Base-by-base conservation (phyloP, 2,113 vertebrate species). In the Strix aluco region DNA sequence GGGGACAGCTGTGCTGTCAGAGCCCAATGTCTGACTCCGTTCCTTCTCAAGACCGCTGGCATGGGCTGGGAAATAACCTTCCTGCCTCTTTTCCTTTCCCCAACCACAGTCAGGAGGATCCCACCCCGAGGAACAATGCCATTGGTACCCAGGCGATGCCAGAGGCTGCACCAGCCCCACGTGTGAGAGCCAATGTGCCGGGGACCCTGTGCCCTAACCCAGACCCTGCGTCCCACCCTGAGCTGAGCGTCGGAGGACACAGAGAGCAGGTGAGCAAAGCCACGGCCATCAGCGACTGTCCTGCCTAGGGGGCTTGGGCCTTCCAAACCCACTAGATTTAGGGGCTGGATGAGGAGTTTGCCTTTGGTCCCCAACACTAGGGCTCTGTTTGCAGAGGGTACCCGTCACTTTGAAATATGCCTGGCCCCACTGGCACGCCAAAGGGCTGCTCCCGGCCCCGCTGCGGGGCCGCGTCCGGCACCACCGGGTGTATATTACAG, bases 181-280 rank as follows among this genome's bases (percentile, higher is more conserved):
- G 30, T 3, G 6, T 93, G 88, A 94, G 13, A 52, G 16, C 15
- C 1, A 2, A 34, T 0, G 13, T 4, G 30, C 36, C 7, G 3
- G n/a, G 22, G 13, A 75, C 16, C 61, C 78, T 13, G 26, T 15
- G 16, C 18, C 47, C 49, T 7, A 1, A 16, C 10, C 17, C 3
- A 15, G 47, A 52, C 15, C 36, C 34, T 3, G 9, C 44, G 55
- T 87, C 34, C 66, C 25, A 5, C 44, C 46, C n/a, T 34, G 59
- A 87, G 69, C 85, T 38, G 66, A 69, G 74, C 91, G 47, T 6
- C 8, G 1, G 23, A 57, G 58, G 32, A 72, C 10, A 5, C 22
- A 6, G 79, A 92, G 38, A 80, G 44, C 74, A 86, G 93, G 94
- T 96, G 91, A 96, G 93, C 71, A 92, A 80, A 92, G 52, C 29